Base-by-base conservation (phyloP, 2,113 vertebrate species). In the Cochlearius cochlearius region DNA sequence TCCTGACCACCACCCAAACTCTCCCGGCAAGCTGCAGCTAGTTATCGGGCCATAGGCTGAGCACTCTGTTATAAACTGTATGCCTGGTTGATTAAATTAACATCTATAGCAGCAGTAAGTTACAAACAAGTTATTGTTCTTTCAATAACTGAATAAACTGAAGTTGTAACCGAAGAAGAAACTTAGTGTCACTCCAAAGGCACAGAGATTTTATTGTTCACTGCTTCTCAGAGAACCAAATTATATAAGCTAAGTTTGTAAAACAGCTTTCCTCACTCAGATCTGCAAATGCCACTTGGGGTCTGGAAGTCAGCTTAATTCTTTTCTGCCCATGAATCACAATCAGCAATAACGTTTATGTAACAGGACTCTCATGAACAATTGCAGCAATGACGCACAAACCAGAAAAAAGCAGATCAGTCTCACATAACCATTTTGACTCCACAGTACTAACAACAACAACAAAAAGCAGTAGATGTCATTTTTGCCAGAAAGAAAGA, bases 271-370 rank as follows among this genome's bases (percentile, higher is more conserved):
- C n/a, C 39, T 86, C 52, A n/a, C 77, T 83, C 84, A 88, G 77
- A 71, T 80, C 81, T 92, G 71, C 63, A 90, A 94, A 81, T 0
- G 1, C 32, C 88, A 79, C 63, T 92, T 79, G 73, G 53, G 91
- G 32, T 77, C 64, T 93, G 58, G 34, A 94, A 94, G 77, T 90
- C 90, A 94, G 45, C 18, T 89, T 81, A 58, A 67, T 94, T 95
- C 68, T 94, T 84, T 94, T 74, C 86, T 92, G 43, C 49, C 41
- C 67, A 32, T 92, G 89, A 94, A 94, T 91, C 86, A 95, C 81
- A 87, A 85, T 36, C 73, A 92, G 55, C 77, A 94, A 53, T 30
- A 93, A 49, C 0, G 0, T 79, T 94, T 96, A 90, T 90, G 47
- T 92, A 93, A 96, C 86, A 77, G 50, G 60, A 86, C 58, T 77